phyloP scores from a whole-genome alignment of 2,888 invertebrate genomes.

The Xylota segnis region DNA sequence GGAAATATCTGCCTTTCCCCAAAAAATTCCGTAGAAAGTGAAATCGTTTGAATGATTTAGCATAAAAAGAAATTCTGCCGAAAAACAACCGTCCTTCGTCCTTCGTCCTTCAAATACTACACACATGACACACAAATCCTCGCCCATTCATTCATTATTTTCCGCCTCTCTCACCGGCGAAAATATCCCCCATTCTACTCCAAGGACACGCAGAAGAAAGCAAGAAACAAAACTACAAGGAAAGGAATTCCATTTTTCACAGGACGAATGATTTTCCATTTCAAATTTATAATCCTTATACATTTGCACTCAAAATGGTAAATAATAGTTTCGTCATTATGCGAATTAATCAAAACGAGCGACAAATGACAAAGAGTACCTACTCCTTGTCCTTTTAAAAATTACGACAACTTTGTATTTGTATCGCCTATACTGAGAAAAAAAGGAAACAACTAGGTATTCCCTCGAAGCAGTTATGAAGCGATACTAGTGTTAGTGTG shows the following conservation, averaged over 20 bases:
- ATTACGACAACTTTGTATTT: constrained; percentile 28
- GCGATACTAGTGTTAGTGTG: constrained; percentile 14
- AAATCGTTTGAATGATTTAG: constrained; percentile 55
- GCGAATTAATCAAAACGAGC: constrained; percentile 62
- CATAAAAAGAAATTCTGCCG: constrained; percentile 17
- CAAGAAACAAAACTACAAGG: not conserved
- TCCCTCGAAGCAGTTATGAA: not conserved
- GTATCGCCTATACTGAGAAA: constrained; percentile 17
- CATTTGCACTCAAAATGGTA: constrained; percentile 50
- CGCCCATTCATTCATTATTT: constrained; percentile 46
- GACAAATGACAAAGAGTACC: constrained; percentile 1
- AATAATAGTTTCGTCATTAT: constrained; percentile 58
- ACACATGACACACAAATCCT: constrained; percentile 19
- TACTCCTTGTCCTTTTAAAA: constrained; percentile 33
- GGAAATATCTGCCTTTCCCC: not conserved
- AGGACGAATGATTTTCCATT: constrained; percentile 32
- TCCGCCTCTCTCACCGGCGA: constrained; percentile 13
- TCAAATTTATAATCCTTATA: constrained; percentile 60
- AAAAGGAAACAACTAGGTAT: no score
- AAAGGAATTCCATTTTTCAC: constrained; percentile 6
- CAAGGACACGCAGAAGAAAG: constrained; percentile 3
- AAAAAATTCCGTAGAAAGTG: constrained; percentile 52
- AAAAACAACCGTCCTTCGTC: not conserved
- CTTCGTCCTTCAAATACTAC: constrained; percentile 16
- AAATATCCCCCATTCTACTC: constrained; percentile 1